Percentiles rank a stretch among this genome's conserved stretches.
Evolutionary conservation across 2,797 vertebrate genomes (phyloP).

Genomic region (Scleropages formosus): DNA sequence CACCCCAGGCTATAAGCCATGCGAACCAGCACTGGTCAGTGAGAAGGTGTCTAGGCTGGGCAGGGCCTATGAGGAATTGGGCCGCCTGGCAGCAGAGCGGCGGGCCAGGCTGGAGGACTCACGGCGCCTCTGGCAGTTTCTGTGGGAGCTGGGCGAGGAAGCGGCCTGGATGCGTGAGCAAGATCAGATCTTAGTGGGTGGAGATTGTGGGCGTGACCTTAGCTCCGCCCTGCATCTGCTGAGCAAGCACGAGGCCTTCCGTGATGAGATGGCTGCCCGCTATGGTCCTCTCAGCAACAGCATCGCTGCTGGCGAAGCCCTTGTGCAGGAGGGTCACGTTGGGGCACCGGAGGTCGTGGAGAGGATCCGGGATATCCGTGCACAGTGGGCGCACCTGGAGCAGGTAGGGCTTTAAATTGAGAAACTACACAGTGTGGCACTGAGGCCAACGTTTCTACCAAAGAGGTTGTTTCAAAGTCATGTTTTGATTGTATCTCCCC

Average conservation of each 20-base stretch:
- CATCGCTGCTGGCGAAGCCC: conserved; percentile 74
- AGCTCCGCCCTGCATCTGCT: conserved; percentile 81
- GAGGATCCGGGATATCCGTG: conserved; percentile 70
- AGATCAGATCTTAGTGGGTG: conserved; percentile 82
- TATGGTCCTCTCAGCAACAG: conserved; percentile 80
- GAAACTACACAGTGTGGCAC: no score
- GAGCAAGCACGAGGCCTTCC: conserved; percentile 87
- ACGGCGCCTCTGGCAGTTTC: conserved; percentile 86
- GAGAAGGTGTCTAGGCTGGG: conserved; percentile 80
- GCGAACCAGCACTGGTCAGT: conserved; percentile 83
- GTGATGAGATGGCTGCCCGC: conserved; percentile 87
- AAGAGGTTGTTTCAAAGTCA: no score
- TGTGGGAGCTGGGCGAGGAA: conserved; percentile 91
- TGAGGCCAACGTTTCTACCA: no score
- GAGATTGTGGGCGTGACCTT: conserved; percentile 85
- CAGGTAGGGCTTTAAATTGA: conserved; percentile 60
- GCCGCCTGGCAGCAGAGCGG: conserved; percentile 67
- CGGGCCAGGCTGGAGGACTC: conserved; percentile 82
- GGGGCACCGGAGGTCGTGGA: conserved; percentile 75
- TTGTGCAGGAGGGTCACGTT: conserved; percentile 78
- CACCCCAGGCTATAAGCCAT: conserved; percentile 82
- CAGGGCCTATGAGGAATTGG: conserved; percentile 78
- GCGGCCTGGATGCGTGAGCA: conserved; percentile 93
- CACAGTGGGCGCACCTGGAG: conserved; percentile 72
- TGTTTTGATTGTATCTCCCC: no score